Conservation (phyloP, 2,113 vertebrate genomes). For the Apodemus sylvaticus region DNA sequence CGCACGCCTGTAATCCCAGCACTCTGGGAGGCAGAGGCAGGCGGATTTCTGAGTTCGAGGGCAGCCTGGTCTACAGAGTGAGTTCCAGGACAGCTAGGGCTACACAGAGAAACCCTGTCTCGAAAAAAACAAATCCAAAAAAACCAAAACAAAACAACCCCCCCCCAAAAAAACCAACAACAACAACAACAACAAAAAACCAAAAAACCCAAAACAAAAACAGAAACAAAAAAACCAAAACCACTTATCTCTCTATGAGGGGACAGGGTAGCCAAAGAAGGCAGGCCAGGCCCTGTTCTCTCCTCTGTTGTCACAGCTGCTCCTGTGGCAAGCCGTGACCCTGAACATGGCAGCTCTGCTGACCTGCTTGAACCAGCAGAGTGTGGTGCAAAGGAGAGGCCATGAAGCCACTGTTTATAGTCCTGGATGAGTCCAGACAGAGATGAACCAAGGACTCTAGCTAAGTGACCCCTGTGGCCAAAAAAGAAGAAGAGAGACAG, state of each 20-base stretch:
- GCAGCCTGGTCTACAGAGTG: too few relatives aligned
- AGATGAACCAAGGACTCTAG: not conserved
- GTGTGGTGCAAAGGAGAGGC: not conserved
- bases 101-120: too few relatives aligned
- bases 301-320: not conserved
- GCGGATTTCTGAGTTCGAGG: too few relatives aligned
- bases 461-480: not conserved
- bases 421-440: not conserved
- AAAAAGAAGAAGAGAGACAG: not conserved
- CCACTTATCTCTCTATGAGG: not conserved
- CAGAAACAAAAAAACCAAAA: too few relatives aligned
- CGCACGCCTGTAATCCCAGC: too few relatives aligned
- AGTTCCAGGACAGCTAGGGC: too few relatives aligned
- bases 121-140: too few relatives aligned
- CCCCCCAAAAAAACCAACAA: too few relatives aligned
- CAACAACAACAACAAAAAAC: too few relatives aligned
- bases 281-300: not conserved
- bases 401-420: fast-evolving
- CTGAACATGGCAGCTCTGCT: not conserved
- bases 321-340: not conserved
- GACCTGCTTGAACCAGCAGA: not conserved
- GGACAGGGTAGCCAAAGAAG: not conserved
- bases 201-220: too few relatives aligned
- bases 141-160: too few relatives aligned
- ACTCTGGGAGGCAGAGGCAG: too few relatives aligned